Base-by-base conservation (phyloP, 2,797 vertebrate genomes). In the Tiaroga cobitis region DNA sequence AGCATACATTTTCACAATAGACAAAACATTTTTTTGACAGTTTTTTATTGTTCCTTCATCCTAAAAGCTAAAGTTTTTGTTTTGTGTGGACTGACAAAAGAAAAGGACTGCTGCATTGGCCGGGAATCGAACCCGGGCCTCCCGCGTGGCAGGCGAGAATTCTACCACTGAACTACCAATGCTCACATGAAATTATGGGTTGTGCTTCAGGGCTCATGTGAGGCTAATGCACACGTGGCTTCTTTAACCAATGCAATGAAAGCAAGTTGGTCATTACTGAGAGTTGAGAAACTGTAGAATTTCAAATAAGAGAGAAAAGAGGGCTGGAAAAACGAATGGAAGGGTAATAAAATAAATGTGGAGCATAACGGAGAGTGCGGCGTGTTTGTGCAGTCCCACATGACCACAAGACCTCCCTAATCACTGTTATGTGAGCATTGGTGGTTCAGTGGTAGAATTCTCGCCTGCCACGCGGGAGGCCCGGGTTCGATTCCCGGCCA, bases 141-240 rank as follows among this genome's bases (percentile, higher is more conserved):
- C 93, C 93, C 93, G 92, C 93, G 93, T 94, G 93, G 93, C 94
- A 95, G 93, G 94, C 93, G 91, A 94, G 93, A 95, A 95, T 94
- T 95, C 94, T 95, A 94, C 94, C 93, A 95, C 93, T 95, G 94
- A 95, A 94, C 93, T 93, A 89, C 88, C 88, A 90, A 90, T 90
- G 89, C 89, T 82, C 26, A 39, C 74, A 39, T 18, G 3, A 5
- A 34, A 5, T 34, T 3, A 10, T 0, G 0, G 0, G 0, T 0
- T 1, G 0, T 41, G 9, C 41, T 41, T 9, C 41, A 41, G 41
- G 9, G 9, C 8, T 41, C 39, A 41, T 41, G 9, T 41, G 39
- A 9, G 9, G 2, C 39, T 39, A 8, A 39, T 39, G 39, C 7
- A 41, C 8, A 39, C 8, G 37, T 39, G 37, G 8, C 39, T 39